Evolutionary conservation across 2,113 vertebrate genomes (phyloP).

Genomic region (Peromyscus leucopus): DNA sequence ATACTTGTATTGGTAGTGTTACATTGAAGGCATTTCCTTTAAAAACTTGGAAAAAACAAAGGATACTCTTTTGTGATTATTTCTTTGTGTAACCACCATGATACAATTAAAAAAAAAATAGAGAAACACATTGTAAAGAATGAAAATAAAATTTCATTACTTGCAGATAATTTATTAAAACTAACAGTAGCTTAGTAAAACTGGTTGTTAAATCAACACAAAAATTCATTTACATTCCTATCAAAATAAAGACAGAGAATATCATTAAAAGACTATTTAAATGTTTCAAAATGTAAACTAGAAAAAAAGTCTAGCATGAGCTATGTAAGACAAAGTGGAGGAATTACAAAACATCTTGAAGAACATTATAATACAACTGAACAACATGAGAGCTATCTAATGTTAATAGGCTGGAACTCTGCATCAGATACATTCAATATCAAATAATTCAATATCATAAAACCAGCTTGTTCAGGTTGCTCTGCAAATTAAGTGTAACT

Average conservation of each 20-base stretch:
- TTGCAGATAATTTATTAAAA: background rate
- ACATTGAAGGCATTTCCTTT: background rate
- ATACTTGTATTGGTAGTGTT: background rate
- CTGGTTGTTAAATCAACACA: background rate
- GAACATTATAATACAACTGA: background rate
- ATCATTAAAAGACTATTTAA: background rate
- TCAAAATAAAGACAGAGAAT: background rate
- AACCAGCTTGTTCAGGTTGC: background rate
- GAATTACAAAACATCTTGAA: slow-evolving; percentile 28
- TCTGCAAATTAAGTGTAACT: background rate
- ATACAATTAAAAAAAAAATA: background rate
- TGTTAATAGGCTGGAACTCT: background rate
- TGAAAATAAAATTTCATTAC: background rate
- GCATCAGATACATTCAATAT: background rate
- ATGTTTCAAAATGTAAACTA: background rate
- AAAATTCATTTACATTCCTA: background rate
- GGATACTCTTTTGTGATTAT: background rate
- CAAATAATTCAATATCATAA: background rate
- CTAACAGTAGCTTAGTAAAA: background rate
- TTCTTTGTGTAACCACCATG: background rate
- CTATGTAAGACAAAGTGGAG: background rate
- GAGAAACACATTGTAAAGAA: background rate
- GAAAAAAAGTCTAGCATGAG: background rate
- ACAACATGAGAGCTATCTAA: background rate
- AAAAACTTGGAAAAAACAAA: background rate